Base-by-base conservation (phyloP, 2,888 invertebrate genomes). In the Lymantria monacha region DNA sequence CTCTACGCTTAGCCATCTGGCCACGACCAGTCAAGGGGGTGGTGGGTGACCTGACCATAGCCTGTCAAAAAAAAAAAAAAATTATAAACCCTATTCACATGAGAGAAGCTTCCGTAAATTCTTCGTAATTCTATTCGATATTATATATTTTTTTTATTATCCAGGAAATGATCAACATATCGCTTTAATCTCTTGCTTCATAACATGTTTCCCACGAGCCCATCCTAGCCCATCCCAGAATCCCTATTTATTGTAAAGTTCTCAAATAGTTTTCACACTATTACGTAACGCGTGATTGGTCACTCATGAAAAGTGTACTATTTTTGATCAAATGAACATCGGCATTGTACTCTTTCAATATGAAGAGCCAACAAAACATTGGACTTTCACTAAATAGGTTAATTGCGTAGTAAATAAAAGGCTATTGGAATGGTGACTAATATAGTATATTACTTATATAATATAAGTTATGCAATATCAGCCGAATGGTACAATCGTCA, bases 231-330 rank as follows among this genome's bases (percentile, higher is more conserved):
- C 73, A 79, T 74, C 82, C 87, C 83, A 81, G 55, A 47, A 56
- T 53, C 60, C 65, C 73, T 66, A 69, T 63, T 10, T 41, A 41
- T 13, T 41, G 15, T 41, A 12, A 14, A 14, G 9, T 9, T 5
- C 54, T 54, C 63, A 49, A 66, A 75, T 79, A 79, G 79, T 85
- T 88, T 88, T 88, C 87, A 85, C 89, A 81, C 87, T 70, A 76
- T 79, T 76, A 67, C 74, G 84, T 78, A 72, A 67, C 73, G 83
- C 76, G 68, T 76, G 76, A 87, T 73, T 72, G 82, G 63, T 41
- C 63, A 55, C 59, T n/a, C 61, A 65, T 84, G 79, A 85, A 85
- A 82, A 78, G 78, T 81, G 58, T 75, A 67, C 66, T 66, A 59
- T 63, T n/a, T n/a, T 64, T 70, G 70, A 72, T 72, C 69, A 71